A percentile compares a stretch with the other conserved stretches of the same genome.
phyloP scores from a whole-genome alignment of 1,140 invertebrate species.

The Chionoecetes opilio region DNA sequence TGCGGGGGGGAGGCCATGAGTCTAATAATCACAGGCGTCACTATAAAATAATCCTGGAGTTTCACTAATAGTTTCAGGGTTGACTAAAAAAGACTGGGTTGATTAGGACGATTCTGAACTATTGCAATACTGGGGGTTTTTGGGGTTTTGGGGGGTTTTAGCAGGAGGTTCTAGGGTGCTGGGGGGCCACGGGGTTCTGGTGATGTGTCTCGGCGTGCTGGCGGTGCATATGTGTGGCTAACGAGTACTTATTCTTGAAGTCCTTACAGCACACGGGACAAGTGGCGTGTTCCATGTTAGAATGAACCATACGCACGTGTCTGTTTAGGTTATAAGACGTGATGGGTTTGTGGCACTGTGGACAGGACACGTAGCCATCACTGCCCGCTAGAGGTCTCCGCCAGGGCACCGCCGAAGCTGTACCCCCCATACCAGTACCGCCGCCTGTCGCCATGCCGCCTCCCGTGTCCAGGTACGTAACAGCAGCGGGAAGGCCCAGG shows the following conservation, averaged over 20 bases:
- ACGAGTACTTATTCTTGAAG: slow-evolving; percentile 81
- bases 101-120: too few species aligned
- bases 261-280: slow-evolving; percentile 80
- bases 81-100: too few species aligned
- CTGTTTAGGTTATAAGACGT: slow-evolving; percentile 81
- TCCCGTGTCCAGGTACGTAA: slow-evolving; percentile 67
- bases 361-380: slow-evolving; percentile 80
- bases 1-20: too few species aligned
- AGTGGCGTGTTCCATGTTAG: slow-evolving; percentile 79
- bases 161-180: neutral
- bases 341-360: slow-evolving; percentile 81
- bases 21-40: too few species aligned
- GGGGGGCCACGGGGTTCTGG: neutral
- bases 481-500: slow-evolving; percentile 38
- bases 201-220: slow-evolving; percentile 68
- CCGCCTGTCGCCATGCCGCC: slow-evolving; percentile 23
- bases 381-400: slow-evolving; percentile 64
- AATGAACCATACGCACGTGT: slow-evolving; percentile 81
- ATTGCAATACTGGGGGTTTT: too few species aligned
- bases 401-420: slow-evolving; percentile 56
- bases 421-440: slow-evolving; percentile 10
- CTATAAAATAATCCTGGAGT: too few species aligned
- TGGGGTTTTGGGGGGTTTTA: too few species aligned
- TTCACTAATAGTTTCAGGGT: too few species aligned
- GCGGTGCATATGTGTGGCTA: slow-evolving; percentile 80